Percentiles rank a stretch among this genome's conserved stretches.
Conservation (phyloP, 53 echinoderm and acorn worm species). For the Patiria pectinifera region DNA sequence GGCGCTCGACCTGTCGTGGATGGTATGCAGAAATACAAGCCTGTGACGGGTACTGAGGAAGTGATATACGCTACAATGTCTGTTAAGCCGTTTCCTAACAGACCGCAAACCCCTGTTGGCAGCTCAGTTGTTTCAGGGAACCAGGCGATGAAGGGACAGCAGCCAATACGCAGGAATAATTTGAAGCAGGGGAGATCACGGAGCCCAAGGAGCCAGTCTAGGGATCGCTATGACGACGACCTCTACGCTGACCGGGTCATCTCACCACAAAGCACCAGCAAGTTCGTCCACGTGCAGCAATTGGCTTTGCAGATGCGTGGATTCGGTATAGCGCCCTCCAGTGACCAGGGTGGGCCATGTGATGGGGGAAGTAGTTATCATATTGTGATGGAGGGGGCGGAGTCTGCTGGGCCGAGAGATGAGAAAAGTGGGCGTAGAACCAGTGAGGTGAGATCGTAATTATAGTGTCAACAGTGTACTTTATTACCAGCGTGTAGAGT, state of each 20-base stretch:
- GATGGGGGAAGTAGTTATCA: conserved; percentile 27
- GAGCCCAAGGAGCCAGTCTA: conserved; percentile 19
- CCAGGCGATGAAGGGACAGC: conserved; percentile 53
- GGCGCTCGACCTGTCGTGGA: conserved; percentile 13
- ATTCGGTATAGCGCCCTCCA: conserved; percentile 45
- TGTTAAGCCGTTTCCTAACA: conserved; percentile 23
- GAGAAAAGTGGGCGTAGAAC: conserved; percentile 1
- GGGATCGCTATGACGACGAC: conserved; percentile 48
- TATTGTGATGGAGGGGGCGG: conserved; percentile 46
- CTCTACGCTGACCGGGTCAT: conserved; percentile 55
- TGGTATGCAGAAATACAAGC: conserved; percentile 60
- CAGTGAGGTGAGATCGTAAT: neutral
- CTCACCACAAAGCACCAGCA: conserved; percentile 63
- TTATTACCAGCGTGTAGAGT: neutral
- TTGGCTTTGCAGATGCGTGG: conserved; percentile 75
- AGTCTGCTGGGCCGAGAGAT: neutral
- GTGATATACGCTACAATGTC: neutral
- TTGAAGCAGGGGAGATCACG: neutral
- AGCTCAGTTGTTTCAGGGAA: neutral
- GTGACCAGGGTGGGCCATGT: conserved; percentile 21
- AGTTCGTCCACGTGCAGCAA: conserved; percentile 77
- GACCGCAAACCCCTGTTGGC: conserved; percentile 38
- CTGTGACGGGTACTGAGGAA: conserved; percentile 6
- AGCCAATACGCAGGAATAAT: conserved; percentile 5
- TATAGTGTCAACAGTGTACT: neutral